phyloP scores from a whole-genome alignment of 2,888 invertebrate species.

The Athrips mouffetella region DNA sequence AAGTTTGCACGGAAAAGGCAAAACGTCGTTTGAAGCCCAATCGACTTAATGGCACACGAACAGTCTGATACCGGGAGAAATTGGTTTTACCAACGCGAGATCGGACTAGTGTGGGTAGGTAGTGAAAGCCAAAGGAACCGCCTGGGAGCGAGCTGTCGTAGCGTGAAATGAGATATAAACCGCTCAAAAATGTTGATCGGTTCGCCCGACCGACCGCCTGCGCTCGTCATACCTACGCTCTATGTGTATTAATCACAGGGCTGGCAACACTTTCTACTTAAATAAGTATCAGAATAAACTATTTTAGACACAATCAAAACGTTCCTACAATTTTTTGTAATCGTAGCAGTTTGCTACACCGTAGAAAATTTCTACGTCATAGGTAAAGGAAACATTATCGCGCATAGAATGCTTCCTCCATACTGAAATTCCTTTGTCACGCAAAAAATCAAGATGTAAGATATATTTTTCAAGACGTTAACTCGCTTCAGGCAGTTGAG shows the following conservation, averaged over 20 bases:
- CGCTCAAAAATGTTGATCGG: conserved; percentile 61
- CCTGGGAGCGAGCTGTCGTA: conserved; percentile 49
- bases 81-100: conserved; percentile 60
- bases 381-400: too few species aligned
- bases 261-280: background rate
- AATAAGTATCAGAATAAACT: background rate
- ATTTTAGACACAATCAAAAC: background rate
- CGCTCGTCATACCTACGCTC: background rate
- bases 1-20: conserved; percentile 28
- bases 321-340: too few species aligned
- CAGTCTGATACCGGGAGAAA: conserved; percentile 52
- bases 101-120: conserved; percentile 26
- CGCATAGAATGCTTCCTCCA: too few species aligned
- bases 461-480: too few species aligned
- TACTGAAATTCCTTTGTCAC: too few species aligned
- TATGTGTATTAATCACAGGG: background rate
- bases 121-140: conserved; percentile 29
- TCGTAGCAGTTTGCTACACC: too few species aligned
- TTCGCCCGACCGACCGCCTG: conserved; percentile 21
- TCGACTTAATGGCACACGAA: conserved; percentile 54
- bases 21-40: conserved; percentile 49
- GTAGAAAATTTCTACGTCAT: too few species aligned
- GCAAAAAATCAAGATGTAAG: too few species aligned
- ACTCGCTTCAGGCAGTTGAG: too few species aligned
- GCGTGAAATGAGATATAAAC: conserved; percentile 70